Percentiles rank a stretch among this genome's conserved stretches.
phyloP scores from a whole-genome alignment of 2,888 invertebrate species.

The Schrankia costaestrigalis region DNA sequence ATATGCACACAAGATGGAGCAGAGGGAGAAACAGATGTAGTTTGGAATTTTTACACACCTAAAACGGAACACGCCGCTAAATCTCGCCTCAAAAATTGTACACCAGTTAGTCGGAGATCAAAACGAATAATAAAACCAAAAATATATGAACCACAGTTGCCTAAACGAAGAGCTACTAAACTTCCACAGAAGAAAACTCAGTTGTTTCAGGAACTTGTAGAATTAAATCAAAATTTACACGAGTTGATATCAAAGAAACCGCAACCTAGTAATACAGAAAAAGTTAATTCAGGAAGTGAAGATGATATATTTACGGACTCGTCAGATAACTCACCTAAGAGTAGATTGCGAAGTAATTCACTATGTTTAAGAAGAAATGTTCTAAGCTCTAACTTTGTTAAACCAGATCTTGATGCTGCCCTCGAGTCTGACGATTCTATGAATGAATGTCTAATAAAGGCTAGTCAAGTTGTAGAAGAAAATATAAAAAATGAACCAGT shows the following conservation, averaged over 20 bases:
- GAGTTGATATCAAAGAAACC: slow-evolving; percentile 56
- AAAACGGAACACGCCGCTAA: slow-evolving; percentile 52
- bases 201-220: slow-evolving; percentile 65
- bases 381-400: slow-evolving; percentile 65
- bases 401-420: slow-evolving; percentile 59
- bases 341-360: slow-evolving; percentile 47
- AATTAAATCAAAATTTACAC: slow-evolving; percentile 68
- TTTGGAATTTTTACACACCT: slow-evolving; percentile 78
- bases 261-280: slow-evolving; percentile 32
- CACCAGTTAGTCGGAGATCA: slow-evolving; percentile 61
- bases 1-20: slow-evolving; percentile 75
- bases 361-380: slow-evolving; percentile 66
- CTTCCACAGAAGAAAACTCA: slow-evolving; percentile 59
- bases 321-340: slow-evolving; percentile 61
- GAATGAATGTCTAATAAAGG: slow-evolving; percentile 73
- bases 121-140: slow-evolving; percentile 52
- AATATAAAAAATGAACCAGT: slow-evolving; percentile 47
- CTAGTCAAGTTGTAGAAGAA: slow-evolving; percentile 73
- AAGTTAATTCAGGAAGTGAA: slow-evolving; percentile 55
- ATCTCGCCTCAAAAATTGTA: slow-evolving; percentile 54
- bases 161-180: slow-evolving; percentile 53
- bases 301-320: slow-evolving; percentile 66
- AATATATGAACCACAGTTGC: slow-evolving; percentile 51
- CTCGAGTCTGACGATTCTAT: slow-evolving; percentile 76
- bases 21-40: slow-evolving; percentile 72